Evolutionary conservation across 2,888 invertebrate genomes (phyloP).

Genomic region (Aphrophora alni): DNA sequence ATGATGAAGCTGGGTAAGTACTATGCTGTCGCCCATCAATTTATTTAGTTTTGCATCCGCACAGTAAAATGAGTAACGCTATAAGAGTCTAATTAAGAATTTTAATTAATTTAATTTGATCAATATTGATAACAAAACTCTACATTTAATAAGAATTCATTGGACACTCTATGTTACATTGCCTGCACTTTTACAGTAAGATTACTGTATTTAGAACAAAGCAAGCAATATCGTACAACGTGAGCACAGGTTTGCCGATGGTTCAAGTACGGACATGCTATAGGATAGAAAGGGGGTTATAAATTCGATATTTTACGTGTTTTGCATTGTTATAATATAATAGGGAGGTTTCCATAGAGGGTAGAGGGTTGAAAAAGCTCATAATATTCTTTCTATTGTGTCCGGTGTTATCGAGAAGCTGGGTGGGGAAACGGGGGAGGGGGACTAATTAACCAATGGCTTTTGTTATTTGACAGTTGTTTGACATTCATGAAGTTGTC

Average conservation of each 20-base stretch:
- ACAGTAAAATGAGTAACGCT: too few species aligned
- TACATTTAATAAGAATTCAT: too few species aligned
- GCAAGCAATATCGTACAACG: background rate
- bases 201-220: background rate
- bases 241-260: background rate
- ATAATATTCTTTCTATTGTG: slow-evolving; percentile 1
- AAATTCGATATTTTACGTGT: slow-evolving; percentile 2
- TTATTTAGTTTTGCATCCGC: too few species aligned
- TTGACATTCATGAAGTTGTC: background rate
- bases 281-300: background rate
- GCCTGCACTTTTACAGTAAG: too few species aligned
- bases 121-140: too few species aligned
- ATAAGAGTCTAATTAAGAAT: too few species aligned
- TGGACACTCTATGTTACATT: too few species aligned
- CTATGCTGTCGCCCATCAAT: too few species aligned
- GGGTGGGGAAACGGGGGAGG: background rate
- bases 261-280: background rate
- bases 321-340: background rate
- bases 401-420: background rate
- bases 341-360: background rate
- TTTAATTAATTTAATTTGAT: too few species aligned
- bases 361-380: background rate
- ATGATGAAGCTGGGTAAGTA: too few species aligned
- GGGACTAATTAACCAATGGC: background rate
- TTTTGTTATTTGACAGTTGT: slow-evolving; percentile 6